phyloP scores from a whole-genome alignment of 2,113 vertebrate genomes.

The Pipra filicauda region DNA sequence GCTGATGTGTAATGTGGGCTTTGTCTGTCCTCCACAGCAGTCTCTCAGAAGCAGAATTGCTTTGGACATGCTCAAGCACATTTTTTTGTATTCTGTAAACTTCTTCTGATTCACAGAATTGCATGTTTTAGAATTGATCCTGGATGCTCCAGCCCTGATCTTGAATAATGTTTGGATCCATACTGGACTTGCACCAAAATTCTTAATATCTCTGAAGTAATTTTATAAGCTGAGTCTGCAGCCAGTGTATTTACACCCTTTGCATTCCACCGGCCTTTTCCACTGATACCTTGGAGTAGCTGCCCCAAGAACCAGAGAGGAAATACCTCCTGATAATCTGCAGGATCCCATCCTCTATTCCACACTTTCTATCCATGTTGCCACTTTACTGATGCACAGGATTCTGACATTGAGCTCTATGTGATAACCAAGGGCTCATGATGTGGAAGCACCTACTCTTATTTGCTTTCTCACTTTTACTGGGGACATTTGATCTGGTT shows the following conservation, averaged over 20 bases:
- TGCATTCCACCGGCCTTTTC: neutral
- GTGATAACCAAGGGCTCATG: neutral
- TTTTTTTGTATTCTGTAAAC: neutral
- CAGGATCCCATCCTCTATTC: neutral
- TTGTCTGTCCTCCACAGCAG: neutral
- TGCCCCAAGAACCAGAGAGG: fast-evolving
- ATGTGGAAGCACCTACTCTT: neutral
- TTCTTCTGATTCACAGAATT: neutral
- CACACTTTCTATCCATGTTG: neutral
- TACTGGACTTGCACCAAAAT: neutral
- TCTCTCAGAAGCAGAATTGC: neutral
- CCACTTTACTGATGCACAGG: too few relatives aligned
- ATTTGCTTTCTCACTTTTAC: neutral
- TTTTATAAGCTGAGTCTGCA: neutral
- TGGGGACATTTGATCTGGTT: neutral
- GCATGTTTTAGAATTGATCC: neutral
- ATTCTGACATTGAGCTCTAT: neutral
- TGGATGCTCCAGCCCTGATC: neutral
- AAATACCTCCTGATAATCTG: neutral
- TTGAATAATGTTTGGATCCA: neutral
- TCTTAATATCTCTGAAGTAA: neutral
- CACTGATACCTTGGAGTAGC: neutral
- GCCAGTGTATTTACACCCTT: neutral
- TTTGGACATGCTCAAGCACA: neutral
- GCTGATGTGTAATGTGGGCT: neutral